Percentiles rank a stretch among this genome's conserved stretches.
phyloP scores from a whole-genome alignment of 2,888 invertebrate genomes.

The Augiades crinisus region DNA sequence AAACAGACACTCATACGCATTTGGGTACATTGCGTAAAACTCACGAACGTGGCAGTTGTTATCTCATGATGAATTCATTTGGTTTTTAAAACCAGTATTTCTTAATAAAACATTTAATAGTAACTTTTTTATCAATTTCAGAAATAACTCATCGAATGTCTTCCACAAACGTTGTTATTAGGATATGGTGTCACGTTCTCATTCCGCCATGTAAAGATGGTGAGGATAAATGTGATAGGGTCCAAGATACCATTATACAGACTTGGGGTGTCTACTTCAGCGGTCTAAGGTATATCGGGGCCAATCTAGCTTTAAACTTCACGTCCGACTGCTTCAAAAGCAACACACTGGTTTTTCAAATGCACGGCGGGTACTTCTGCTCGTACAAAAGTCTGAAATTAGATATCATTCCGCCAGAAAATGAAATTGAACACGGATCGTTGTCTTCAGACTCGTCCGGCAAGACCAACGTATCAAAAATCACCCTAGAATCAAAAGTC shows the following conservation, averaged over 20 bases:
- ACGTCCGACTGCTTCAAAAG: slow-evolving; percentile 84
- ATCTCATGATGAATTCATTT: no score
- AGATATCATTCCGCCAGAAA: slow-evolving; percentile 71
- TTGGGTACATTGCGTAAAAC: no score
- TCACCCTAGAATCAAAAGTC: slow-evolving; percentile 58
- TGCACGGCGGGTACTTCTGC: slow-evolving; percentile 93
- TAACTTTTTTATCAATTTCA: slow-evolving; percentile 42
- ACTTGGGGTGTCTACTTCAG: slow-evolving; percentile 94
- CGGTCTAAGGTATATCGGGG: slow-evolving; percentile 89
- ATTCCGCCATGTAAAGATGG: slow-evolving; percentile 39
- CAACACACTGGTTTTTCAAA: slow-evolving; percentile 91
- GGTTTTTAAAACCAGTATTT: no score
- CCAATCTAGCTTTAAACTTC: slow-evolving; percentile 84
- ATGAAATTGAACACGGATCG: slow-evolving; percentile 66
- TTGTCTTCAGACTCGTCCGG: slow-evolving; percentile 68
- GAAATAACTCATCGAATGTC: slow-evolving; percentile 74
- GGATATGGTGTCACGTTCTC: slow-evolving; percentile 71
- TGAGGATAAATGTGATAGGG: slow-evolving; percentile 39
- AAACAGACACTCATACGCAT: no score
- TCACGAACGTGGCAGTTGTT: no score
- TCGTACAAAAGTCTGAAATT: slow-evolving; percentile 78
- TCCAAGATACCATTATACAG: slow-evolving; percentile 83
- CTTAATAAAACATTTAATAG: background rate
- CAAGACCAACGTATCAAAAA: slow-evolving; percentile 58
- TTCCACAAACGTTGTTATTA: slow-evolving; percentile 68